Conservation (phyloP, 2,888 invertebrate genomes). For the Lampropteryx suffumata region DNA sequence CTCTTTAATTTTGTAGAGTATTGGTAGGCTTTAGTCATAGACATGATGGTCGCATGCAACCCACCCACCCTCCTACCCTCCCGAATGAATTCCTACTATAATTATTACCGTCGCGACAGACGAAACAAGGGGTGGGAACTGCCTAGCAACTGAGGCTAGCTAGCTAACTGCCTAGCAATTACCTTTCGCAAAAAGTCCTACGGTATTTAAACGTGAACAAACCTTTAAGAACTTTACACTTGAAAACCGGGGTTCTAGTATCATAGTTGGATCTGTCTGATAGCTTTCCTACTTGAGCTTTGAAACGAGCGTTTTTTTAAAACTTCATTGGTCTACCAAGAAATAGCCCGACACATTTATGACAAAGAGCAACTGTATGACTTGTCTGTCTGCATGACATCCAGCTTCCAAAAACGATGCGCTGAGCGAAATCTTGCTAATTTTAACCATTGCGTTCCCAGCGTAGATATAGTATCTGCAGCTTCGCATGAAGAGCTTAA, state of each 20-base stretch:
- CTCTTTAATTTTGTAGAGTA: not conserved
- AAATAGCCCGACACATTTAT: not conserved
- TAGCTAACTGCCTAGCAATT: not conserved
- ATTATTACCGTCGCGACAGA: constrained; percentile 10
- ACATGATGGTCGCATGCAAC: not conserved
- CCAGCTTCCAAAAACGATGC: constrained; percentile 49
- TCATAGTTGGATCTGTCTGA: too few species aligned
- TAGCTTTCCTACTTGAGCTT: too few species aligned
- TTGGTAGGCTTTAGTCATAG: constrained; percentile 2
- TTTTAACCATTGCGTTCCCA: constrained; percentile 61
- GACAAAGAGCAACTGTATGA: not conserved
- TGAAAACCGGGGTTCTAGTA: too few species aligned
- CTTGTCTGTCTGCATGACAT: constrained; percentile 13
- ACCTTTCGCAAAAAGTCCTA: constrained; percentile 6
- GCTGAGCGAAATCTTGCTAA: constrained; percentile 58
- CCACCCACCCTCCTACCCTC: constrained; percentile 3
- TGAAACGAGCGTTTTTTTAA: too few species aligned
- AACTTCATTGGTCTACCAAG: too few species aligned
- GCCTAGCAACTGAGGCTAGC: constrained; percentile 18
- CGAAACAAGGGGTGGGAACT: constrained; percentile 16
- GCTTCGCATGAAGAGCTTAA: constrained; percentile 27
- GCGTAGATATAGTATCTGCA: constrained; percentile 42
- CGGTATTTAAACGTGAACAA: not conserved
- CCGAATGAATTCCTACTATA: constrained; percentile 4
- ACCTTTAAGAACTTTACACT: not conserved